phyloP scores from a whole-genome alignment of 2,888 invertebrate genomes.

The Thymelicus lineola region DNA sequence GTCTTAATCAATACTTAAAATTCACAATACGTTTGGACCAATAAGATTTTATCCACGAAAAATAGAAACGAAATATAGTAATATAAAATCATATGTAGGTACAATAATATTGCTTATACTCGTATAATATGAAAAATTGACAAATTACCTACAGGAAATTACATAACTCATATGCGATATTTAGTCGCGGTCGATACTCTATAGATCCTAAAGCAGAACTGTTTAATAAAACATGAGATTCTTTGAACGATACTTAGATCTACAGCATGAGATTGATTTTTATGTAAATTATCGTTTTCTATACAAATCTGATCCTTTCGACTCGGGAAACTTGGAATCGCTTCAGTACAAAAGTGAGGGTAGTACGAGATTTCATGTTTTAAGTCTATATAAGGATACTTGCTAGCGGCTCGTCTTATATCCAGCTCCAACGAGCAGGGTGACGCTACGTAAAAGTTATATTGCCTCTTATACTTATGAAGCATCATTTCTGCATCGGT shows the following conservation, averaged over 20 bases:
- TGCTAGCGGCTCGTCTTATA: conserved; percentile 73
- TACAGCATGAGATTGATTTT: conserved; percentile 66
- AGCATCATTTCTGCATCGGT: conserved; percentile 85
- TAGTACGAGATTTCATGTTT: conserved; percentile 86
- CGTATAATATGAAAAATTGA: background rate
- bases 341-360: conserved; percentile 92
- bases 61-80: background rate
- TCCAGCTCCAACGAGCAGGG: conserved; percentile 88
- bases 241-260: conserved; percentile 72
- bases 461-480: conserved; percentile 81
- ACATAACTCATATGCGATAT: conserved; percentile 3
- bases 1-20: background rate
- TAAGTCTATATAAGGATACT: conserved; percentile 76
- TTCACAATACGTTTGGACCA: no score
- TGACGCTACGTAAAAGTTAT: conserved; percentile 88
- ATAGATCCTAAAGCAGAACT: conserved; percentile 76
- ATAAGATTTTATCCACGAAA: background rate
- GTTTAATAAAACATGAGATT: conserved; percentile 73
- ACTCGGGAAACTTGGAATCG: conserved; percentile 85
- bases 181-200: conserved; percentile 52
- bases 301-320: conserved; percentile 65
- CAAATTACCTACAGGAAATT: background rate
- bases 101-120: background rate
- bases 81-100: background rate
- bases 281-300: conserved; percentile 48